phyloP scores from a whole-genome alignment of 64 coral and sea anemone genomes.

The Pocillopora damicornis region DNA sequence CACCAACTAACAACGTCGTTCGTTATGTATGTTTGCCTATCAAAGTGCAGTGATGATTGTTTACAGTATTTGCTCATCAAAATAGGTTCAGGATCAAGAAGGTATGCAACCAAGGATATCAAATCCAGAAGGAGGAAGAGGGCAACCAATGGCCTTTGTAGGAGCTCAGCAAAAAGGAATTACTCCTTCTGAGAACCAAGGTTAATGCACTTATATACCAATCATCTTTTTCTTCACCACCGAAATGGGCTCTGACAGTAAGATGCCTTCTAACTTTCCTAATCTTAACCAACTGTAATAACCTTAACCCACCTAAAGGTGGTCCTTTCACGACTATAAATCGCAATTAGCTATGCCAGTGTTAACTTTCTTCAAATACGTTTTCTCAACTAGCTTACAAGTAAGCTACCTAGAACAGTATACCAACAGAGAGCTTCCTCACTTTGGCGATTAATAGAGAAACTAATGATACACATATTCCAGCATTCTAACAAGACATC shows the following conservation, averaged over 20 bases:
- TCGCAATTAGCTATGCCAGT: too few relatives aligned
- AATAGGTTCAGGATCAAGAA: conserved; percentile 1
- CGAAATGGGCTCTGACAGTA: too few relatives aligned
- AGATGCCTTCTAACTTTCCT: too few relatives aligned
- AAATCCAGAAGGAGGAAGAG: background rate
- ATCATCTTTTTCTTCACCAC: background rate
- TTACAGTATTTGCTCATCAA: background rate
- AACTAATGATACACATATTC: background rate
- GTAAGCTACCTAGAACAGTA: too few relatives aligned
- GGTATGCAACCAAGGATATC: conserved; percentile 33
- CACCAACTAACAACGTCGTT: too few relatives aligned
- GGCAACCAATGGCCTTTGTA: background rate
- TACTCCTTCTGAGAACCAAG: conserved; percentile 28
- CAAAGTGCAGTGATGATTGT: background rate
- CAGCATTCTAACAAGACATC: background rate
- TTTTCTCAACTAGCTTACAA: too few relatives aligned
- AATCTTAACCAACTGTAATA: too few relatives aligned
- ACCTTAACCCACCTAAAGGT: too few relatives aligned
- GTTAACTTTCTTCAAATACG: too few relatives aligned
- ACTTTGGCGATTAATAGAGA: background rate
- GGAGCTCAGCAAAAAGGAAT: conserved; percentile 29
- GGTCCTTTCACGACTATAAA: too few relatives aligned
- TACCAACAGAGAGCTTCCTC: background rate
- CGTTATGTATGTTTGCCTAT: too few relatives aligned
- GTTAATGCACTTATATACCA: background rate